phyloP scores from a whole-genome alignment of 2,797 vertebrate species.

The Carcharodon carcharias region DNA sequence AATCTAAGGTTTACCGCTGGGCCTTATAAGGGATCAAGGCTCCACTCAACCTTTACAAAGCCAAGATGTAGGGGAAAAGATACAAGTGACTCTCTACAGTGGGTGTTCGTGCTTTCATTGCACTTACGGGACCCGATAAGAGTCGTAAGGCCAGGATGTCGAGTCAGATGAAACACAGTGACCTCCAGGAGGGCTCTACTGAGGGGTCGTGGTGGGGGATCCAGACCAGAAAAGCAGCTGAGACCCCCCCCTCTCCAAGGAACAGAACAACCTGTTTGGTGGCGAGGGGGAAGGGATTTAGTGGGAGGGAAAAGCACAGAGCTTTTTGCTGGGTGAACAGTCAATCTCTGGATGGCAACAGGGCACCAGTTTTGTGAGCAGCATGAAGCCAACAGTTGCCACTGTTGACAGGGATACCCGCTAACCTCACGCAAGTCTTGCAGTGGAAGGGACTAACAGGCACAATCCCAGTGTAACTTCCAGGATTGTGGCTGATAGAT shows the following conservation, averaged over 20 bases:
- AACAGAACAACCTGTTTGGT: neutral
- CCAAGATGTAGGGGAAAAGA: neutral
- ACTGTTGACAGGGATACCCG: neutral
- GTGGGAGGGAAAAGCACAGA: neutral
- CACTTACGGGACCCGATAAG: no score
- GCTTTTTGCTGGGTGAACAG: neutral
- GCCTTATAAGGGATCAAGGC: neutral
- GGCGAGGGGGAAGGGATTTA: neutral
- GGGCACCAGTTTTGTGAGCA: neutral
- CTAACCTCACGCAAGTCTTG: neutral
- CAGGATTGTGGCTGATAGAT: neutral
- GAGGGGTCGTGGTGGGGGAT: neutral
- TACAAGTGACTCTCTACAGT: neutral
- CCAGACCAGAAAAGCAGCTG: neutral
- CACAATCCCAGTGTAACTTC: neutral
- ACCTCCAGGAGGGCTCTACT: neutral
- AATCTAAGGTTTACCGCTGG: neutral
- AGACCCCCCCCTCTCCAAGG: neutral
- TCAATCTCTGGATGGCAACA: neutral
- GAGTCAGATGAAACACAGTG: neutral
- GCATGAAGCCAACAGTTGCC: neutral
- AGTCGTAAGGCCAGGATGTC: neutral
- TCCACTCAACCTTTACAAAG: neutral
- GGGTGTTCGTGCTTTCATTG: no score
- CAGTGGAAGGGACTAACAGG: no score